These are phyloP conservation scores for Parnassius orleans DNA, from an alignment of 2,888 invertebrate genomes.

Conservation along the genomic window DNA sequence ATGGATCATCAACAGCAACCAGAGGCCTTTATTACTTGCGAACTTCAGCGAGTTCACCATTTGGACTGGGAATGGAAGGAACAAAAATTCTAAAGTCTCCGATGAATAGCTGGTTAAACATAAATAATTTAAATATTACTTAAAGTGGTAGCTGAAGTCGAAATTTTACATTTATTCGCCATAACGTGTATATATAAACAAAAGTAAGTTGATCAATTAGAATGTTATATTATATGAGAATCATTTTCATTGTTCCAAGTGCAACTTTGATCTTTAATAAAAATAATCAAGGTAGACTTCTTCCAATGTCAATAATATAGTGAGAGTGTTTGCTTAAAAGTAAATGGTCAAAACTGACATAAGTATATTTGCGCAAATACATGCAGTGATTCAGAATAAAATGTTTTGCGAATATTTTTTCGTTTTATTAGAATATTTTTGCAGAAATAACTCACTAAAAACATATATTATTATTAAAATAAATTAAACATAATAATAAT, in stretches of 20 bases:
- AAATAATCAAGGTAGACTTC: conserved; percentile 1
- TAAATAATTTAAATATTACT: conserved; percentile 35
- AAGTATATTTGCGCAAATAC: too few relatives aligned
- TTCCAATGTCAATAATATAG: conserved; percentile 19
- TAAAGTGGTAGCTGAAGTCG: conserved; percentile 14
- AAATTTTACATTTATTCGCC: too few relatives aligned
- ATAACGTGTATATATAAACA: too few relatives aligned
- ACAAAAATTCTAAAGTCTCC: conserved; percentile 43
- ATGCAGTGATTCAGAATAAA: conserved; percentile 32
- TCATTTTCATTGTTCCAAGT: too few relatives aligned
- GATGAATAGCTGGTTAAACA: conserved; percentile 46
- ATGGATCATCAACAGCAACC: conserved; percentile 65
- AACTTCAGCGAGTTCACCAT: conserved; percentile 59
- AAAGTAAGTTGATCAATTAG: too few relatives aligned
- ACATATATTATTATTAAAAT: too few relatives aligned
- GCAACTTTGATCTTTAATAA: too few relatives aligned
- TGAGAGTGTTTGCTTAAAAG: conserved; percentile 14
- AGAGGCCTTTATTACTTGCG: conserved; percentile 71
- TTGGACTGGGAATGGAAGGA: conserved; percentile 68
- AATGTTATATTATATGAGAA: too few relatives aligned
- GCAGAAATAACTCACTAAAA: too few relatives aligned
- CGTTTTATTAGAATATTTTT: too few relatives aligned
- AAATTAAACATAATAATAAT: too few relatives aligned
- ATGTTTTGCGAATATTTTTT: conserved; percentile 23
- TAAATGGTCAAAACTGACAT: too few relatives aligned